Evolutionary conservation across 2,113 vertebrate species (phyloP).

Genomic region (Sardina pilchardus): DNA sequence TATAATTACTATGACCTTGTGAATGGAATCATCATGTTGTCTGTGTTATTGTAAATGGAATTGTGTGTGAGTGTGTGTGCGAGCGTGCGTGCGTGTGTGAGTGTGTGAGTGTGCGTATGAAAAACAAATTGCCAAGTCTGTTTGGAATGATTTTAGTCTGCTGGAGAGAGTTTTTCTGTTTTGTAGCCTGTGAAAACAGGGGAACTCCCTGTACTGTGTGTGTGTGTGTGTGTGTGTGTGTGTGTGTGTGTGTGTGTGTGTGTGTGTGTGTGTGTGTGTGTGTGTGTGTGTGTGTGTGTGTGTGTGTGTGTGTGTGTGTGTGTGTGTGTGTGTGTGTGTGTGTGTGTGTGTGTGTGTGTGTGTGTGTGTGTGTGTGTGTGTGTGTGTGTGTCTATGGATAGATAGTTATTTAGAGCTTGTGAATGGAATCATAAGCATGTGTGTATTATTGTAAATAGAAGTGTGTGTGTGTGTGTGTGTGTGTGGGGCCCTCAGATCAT

Average conservation of each 20-base stretch:
- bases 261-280: neutral
- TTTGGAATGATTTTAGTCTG: neutral
- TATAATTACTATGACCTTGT: neutral
- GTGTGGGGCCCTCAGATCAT: neutral
- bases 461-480: constrained; percentile 8
- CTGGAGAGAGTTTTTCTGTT: neutral
- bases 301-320: neutral
- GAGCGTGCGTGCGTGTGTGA: no score
- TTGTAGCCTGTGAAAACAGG: neutral
- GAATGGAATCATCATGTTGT: neutral
- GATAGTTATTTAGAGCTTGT: neutral
- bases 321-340: neutral
- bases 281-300: neutral
- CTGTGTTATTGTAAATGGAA: no score
- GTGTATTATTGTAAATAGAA: neutral
- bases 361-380: neutral
- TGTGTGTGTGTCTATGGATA: neutral
- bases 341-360: neutral
- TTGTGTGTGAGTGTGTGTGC: no score
- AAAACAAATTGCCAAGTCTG: neutral
- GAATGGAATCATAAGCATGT: neutral
- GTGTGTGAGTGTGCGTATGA: no score
- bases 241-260: neutral
- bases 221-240: neutral
- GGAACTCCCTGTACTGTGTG: no score